These are phyloP conservation scores for Oncopodura yosiiana DNA, from an alignment of 1,140 invertebrate species.

Conservation along the genomic window DNA sequence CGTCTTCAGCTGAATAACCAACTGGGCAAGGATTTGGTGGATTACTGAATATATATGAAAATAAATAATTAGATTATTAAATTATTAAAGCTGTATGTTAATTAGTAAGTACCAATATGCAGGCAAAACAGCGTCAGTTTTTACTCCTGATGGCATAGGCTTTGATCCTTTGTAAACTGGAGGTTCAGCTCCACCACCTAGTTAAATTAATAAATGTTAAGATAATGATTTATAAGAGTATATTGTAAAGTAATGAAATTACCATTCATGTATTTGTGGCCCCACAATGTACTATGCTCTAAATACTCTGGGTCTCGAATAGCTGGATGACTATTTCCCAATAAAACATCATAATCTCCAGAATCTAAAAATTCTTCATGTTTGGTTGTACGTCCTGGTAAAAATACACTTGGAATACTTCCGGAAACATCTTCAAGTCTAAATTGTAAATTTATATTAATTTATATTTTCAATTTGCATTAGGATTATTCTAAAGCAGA, in stretches of 20 bases:
- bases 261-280: constrained; percentile 62
- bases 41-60: too few relatives aligned
- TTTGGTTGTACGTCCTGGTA: constrained; percentile 46
- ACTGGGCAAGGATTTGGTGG: constrained; percentile 96
- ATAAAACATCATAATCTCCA: constrained; percentile 53
- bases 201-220: neutral
- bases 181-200: constrained; percentile 5
- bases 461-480: neutral
- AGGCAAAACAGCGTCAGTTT: constrained; percentile 82
- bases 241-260: constrained; percentile 8
- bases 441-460: neutral
- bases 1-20: constrained; percentile 70
- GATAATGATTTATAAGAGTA: neutral
- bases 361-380: constrained; percentile 48
- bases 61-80: too few relatives aligned
- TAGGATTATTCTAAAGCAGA: neutral
- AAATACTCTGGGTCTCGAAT: constrained; percentile 81
- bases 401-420: constrained; percentile 36
- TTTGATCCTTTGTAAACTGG: constrained; percentile 15
- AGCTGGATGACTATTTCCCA: constrained; percentile 53
- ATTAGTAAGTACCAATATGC: too few relatives aligned
- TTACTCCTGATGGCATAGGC: constrained; percentile 57
- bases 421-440: neutral
- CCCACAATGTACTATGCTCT: constrained; percentile 76
- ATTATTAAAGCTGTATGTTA: too few relatives aligned